These are phyloP conservation scores for Sphenodon punctatus DNA, from an alignment of 2,797 vertebrate genomes.

Conservation along the genomic window DNA sequence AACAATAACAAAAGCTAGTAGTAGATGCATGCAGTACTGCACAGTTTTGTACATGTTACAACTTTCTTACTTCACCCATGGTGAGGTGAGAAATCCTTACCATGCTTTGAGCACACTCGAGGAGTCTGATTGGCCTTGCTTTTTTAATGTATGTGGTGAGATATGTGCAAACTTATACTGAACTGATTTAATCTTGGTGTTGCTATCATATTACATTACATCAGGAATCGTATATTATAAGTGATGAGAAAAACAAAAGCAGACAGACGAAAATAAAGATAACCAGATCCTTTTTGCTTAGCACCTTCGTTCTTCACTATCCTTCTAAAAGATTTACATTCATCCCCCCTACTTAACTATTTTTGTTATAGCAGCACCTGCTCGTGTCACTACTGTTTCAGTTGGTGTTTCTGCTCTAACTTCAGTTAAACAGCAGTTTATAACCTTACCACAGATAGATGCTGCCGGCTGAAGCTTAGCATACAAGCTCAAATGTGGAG, in stretches of 20 bases:
- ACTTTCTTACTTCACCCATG: too few species aligned
- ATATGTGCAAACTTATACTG: background rate
- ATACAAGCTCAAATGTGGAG: background rate
- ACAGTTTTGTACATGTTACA: background rate
- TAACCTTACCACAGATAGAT: background rate
- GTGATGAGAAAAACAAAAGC: background rate
- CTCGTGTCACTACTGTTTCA: background rate
- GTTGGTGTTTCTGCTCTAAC: background rate
- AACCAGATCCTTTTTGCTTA: slow-evolving; percentile 1
- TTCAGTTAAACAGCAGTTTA: background rate
- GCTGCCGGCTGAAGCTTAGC: background rate
- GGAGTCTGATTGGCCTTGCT: background rate
- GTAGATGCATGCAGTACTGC: background rate
- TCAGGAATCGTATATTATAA: background rate
- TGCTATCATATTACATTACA: background rate
- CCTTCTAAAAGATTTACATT: slow-evolving; percentile 16
- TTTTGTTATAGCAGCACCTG: background rate
- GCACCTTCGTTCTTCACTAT: background rate
- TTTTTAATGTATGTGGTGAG: background rate
- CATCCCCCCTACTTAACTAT: background rate
- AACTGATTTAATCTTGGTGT: background rate
- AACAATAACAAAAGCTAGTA: background rate
- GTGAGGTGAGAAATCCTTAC: background rate
- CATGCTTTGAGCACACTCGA: background rate
- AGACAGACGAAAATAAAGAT: slow-evolving; percentile 11